Percentiles rank a stretch among this genome's conserved stretches.
These are phyloP conservation scores for Hirtodrosophila cameraria DNA, from an alignment of 2,888 invertebrate species.

Conservation along the genomic window DNA sequence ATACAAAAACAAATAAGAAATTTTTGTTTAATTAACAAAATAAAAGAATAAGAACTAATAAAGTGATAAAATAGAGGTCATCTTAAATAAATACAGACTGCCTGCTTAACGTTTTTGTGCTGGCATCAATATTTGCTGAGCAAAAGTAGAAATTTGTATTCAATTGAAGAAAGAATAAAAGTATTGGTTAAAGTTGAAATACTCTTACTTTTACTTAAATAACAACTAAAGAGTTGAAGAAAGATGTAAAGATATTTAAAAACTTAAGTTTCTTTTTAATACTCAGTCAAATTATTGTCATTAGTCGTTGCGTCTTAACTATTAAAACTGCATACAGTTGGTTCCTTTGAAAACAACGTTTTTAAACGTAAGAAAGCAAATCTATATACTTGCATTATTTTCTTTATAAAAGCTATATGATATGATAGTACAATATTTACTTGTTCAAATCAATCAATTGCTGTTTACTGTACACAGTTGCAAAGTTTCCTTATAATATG, in stretches of 20 bases:
- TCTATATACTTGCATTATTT: no score
- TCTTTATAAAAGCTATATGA: no score
- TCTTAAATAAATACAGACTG: constrained; percentile 26
- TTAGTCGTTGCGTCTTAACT: no score
- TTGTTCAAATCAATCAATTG: neutral
- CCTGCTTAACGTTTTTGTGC: constrained; percentile 15
- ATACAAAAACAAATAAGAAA: constrained; percentile 33
- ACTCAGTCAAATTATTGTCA: no score
- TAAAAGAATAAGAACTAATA: constrained; percentile 28
- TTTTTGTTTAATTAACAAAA: constrained; percentile 42
- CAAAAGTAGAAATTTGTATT: constrained; percentile 17
- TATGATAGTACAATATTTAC: neutral
- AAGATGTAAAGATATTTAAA: neutral
- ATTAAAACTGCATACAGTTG: no score
- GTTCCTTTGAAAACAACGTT: no score
- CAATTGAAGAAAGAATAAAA: neutral
- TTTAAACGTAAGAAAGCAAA: no score
- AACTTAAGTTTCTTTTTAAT: no score
- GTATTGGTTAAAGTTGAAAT: neutral
- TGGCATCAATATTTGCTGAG: constrained; percentile 25
- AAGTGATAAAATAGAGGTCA: constrained; percentile 50
- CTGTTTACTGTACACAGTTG: neutral
- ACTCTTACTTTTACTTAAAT: constrained; percentile 7
- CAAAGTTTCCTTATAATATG: neutral
- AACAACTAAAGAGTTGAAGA: no score